Percentiles rank a stretch among this genome's conserved stretches.
Conservation (phyloP, 2,797 vertebrate genomes). For the Pangasius larnaudii region DNA sequence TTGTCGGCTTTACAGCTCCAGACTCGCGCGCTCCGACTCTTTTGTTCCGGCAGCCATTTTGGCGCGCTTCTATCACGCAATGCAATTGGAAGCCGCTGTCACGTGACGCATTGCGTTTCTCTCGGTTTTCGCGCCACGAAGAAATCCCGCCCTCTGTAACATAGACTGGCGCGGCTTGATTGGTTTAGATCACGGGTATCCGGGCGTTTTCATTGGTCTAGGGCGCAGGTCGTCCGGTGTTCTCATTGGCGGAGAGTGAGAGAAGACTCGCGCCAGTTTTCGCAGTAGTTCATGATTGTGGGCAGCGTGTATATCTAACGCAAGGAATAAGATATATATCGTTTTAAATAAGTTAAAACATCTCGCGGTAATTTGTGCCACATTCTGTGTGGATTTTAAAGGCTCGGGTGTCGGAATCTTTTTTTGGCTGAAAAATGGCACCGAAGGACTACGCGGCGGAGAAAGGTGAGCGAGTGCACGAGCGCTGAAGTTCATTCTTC, state of each 20-base stretch:
- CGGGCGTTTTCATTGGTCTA: slow-evolving; percentile 28
- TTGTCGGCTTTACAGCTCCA: background rate
- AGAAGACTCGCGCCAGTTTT: slow-evolving; percentile 75
- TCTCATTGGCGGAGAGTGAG: slow-evolving; percentile 45
- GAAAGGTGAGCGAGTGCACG: slow-evolving; percentile 77
- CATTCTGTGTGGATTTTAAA: background rate
- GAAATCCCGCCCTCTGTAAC: slow-evolving; percentile 60
- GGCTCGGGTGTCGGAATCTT: background rate
- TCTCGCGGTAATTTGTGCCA: background rate
- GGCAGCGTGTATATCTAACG: background rate
- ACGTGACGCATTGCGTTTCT: slow-evolving; percentile 58
- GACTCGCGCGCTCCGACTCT: background rate
- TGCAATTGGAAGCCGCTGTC: slow-evolving; percentile 59
- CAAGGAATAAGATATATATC: background rate
- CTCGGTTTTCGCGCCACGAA: slow-evolving; percentile 75
- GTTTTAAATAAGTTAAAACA: background rate
- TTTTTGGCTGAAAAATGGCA: slow-evolving; percentile 75
- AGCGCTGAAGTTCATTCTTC: background rate
- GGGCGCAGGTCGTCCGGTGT: background rate
- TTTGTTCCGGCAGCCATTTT: slow-evolving; percentile 23
- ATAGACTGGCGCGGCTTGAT: slow-evolving; percentile 36
- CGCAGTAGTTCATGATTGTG: slow-evolving; percentile 38
- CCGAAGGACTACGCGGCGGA: slow-evolving; percentile 86
- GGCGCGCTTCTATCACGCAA: background rate
- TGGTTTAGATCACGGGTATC: slow-evolving; percentile 10